Percentiles rank a stretch among this genome's conserved stretches.
phyloP scores from a whole-genome alignment of 2,888 invertebrate genomes.

The Anthophora plumipes region DNA sequence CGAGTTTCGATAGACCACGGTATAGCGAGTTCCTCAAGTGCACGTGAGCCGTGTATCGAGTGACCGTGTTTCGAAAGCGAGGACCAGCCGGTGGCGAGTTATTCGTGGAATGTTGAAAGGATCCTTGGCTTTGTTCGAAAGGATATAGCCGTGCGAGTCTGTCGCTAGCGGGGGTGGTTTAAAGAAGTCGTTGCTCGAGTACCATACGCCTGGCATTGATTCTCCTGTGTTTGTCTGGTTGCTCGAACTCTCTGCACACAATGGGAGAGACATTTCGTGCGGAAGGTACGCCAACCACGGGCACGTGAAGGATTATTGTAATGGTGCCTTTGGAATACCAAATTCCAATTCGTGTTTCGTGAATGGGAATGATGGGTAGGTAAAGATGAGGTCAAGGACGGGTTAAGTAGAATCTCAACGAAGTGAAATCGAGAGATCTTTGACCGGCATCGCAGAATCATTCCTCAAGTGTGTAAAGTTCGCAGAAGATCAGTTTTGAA shows the following conservation, averaged over 20 bases:
- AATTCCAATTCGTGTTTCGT: slow-evolving; percentile 17
- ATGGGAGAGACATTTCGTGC: slow-evolving; percentile 16
- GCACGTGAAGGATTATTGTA: slow-evolving; percentile 53
- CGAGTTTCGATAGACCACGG: neutral
- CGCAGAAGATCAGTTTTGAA: neutral
- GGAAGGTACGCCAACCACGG: neutral
- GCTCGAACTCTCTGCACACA: slow-evolving; percentile 11
- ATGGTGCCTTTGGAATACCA: slow-evolving; percentile 22
- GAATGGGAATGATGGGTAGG: slow-evolving; percentile 7
- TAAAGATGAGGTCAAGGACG: slow-evolving; percentile 34
- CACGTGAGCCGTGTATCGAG: slow-evolving; percentile 51
- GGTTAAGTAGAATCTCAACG: slow-evolving; percentile 6
- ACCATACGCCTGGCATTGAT: slow-evolving; percentile 9
- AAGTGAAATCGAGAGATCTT: slow-evolving; percentile 1
- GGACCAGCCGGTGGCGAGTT: slow-evolving; percentile 28
- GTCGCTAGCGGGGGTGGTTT: slow-evolving; percentile 39
- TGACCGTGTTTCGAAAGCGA: slow-evolving; percentile 28
- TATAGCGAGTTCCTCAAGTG: neutral
- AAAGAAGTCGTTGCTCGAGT: slow-evolving; percentile 45
- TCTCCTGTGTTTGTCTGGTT: slow-evolving; percentile 10
- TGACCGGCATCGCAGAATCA: neutral
- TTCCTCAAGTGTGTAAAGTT: neutral
- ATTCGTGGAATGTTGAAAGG: slow-evolving; percentile 62
- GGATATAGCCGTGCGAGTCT: slow-evolving; percentile 47
- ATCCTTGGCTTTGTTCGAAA: slow-evolving; percentile 59